A percentile compares a stretch with the other conserved stretches of the same genome.
phyloP scores from a whole-genome alignment of 2,113 vertebrate genomes.

The Zingel zingel region DNA sequence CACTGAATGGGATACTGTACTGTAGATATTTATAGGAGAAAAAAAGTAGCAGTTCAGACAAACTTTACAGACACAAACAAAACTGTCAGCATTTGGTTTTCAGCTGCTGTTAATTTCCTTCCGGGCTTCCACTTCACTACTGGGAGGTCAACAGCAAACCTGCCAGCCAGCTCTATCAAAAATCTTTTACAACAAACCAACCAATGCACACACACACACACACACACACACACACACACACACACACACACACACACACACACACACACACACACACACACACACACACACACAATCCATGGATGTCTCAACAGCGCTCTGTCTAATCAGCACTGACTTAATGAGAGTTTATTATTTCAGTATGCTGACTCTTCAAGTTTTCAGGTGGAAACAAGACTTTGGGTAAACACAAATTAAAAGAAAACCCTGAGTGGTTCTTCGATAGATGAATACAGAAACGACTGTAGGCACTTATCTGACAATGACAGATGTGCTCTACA shows the following conservation, averaged over 20 bases:
- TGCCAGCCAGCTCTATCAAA: constrained; percentile 11
- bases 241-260: constrained; percentile 1
- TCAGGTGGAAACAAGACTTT: not conserved
- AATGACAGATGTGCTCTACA: constrained; percentile 45
- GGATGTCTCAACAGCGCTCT: not conserved
- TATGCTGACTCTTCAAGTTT: constrained; percentile 49
- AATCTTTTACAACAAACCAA: constrained; percentile 18
- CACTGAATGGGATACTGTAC: too few relatives aligned
- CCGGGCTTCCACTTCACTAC: not conserved
- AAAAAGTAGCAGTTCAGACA: constrained; percentile 1
- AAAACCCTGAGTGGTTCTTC: not conserved
- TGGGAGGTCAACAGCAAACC: constrained; percentile 19
- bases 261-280: not conserved
- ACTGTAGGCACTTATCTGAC: constrained; percentile 26
- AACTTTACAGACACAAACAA: constrained; percentile 35
- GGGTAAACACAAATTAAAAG: constrained; percentile 23
- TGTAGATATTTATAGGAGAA: not conserved
- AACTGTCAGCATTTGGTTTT: constrained; percentile 40
- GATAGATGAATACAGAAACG: constrained; percentile 25
- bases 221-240: not conserved
- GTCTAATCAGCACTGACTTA: constrained; percentile 50
- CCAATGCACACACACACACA: too few relatives aligned
- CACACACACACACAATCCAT: too few relatives aligned
- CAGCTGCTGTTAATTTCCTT: constrained; percentile 34
- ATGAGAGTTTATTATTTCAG: constrained; percentile 54